Base-by-base conservation (phyloP, 2,888 invertebrate genomes). In the Megastigmus dorsalis region DNA sequence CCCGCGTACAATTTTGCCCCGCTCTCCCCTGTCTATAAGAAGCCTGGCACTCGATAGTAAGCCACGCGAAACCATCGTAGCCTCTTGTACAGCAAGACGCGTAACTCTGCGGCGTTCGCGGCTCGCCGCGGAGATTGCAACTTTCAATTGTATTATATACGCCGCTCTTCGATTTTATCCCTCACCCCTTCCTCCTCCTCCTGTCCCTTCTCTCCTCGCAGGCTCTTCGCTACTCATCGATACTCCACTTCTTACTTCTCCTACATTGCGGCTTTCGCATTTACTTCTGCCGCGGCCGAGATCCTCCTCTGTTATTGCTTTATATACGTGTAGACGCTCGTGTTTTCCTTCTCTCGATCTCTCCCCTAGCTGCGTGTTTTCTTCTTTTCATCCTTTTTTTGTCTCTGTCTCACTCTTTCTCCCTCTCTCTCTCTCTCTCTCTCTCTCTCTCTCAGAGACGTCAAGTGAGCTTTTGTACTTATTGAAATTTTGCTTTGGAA, bases 71-170 rank as follows among this genome's bases (percentile, higher is more conserved):
- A n/a, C n/a, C n/a, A n/a, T n/a, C n/a, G n/a, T n/a, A n/a, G n/a
- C n/a, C n/a, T n/a, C n/a, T n/a, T n/a, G n/a, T n/a, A n/a, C 10
- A 28, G 52, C 13, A 30, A n/a, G 59, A 13, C 76, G 79, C 79
- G 80, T 80, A 81, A 79, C 77, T 82, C 78, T 76, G 79, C 70
- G 80, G 79, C 77, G 57, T 75, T 74, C 72, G 79, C 74, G 80
- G 77, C 78, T 77, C 77, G 70, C 79, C 79, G 54, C 77, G 74
- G 77, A 80, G 76, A 81, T 81, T 81, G 79, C 79, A 78, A 79
- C 76, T 80, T 79, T 75, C 79, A 79, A 82, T 81, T 79, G 79
- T 78, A 81, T 79, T 80, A 79, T 78, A 71, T 74, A 36, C 41
- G 38, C 30, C 30, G n/a, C 28, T 9, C 50, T 10, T 43, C 33